A percentile compares a stretch with the other conserved stretches of the same genome.
These are phyloP conservation scores for Microcebus ravelobensis DNA, from an alignment of 2,113 vertebrate genomes.

Conservation along the genomic window DNA sequence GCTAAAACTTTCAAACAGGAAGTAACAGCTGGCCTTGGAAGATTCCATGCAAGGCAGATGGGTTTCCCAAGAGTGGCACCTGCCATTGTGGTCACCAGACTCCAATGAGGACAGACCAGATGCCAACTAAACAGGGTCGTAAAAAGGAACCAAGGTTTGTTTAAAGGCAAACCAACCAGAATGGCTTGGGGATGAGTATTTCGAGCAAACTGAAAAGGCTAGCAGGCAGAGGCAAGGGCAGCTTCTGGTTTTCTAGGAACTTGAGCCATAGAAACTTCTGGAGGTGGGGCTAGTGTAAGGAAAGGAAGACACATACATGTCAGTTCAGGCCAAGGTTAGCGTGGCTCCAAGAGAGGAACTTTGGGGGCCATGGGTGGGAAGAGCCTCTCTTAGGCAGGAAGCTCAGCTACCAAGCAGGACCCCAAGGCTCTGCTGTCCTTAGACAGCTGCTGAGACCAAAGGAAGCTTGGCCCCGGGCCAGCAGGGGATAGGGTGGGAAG, in stretches of 20 bases:
- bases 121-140: not conserved
- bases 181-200: not conserved
- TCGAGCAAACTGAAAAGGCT: not conserved
- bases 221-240: not conserved
- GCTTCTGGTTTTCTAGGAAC: not conserved
- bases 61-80: not conserved
- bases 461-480: not conserved
- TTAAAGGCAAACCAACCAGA: not conserved
- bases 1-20: slow-evolving; percentile 53
- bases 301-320: not conserved
- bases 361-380: not conserved
- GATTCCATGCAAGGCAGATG: not conserved
- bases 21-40: slow-evolving; percentile 19
- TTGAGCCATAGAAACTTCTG: not conserved
- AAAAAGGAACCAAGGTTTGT: not conserved
- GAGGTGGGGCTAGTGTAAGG: not conserved
- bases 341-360: not conserved
- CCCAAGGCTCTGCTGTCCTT: not conserved
- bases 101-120: not conserved
- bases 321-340: not conserved
- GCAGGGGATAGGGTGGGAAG: not conserved
- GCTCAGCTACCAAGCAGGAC: not conserved
- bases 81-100: not conserved
- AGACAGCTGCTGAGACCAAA: not conserved
- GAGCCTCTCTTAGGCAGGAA: not conserved